Conservation (phyloP, 2,888 invertebrate species). For the Sinhomidia bicolor region DNA sequence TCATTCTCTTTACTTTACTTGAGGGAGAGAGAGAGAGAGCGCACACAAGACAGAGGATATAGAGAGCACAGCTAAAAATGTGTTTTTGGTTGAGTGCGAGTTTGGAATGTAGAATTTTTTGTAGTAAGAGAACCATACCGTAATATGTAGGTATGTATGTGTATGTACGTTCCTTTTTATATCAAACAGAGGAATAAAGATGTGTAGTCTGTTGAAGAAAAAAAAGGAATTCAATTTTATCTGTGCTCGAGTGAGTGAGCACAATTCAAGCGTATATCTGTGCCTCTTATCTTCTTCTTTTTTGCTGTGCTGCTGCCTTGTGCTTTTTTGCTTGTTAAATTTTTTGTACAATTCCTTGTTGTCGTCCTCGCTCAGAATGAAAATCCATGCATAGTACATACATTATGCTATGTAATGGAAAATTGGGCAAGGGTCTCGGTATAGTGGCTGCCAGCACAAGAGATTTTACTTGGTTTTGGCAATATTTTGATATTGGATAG, state of each 20-base stretch:
- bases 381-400: conserved; percentile 25
- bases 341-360: neutral
- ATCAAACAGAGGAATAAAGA: conserved; percentile 41
- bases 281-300: conserved; percentile 14
- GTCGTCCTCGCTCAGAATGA: neutral
- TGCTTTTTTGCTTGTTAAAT: neutral
- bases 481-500: too few species aligned
- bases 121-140: too few species aligned
- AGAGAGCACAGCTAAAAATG: neutral
- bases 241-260: conserved; percentile 61
- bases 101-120: neutral
- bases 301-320: neutral
- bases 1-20: conserved; percentile 17
- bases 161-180: neutral
- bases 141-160: neutral
- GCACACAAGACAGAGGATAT: too few species aligned
- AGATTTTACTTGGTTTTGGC: neutral
- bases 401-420: conserved; percentile 8
- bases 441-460: neutral
- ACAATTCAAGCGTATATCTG: conserved; percentile 44
- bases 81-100: neutral
- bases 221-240: conserved; percentile 70
- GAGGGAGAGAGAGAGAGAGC: neutral
- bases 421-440: neutral
- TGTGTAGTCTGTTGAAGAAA: conserved; percentile 37